Conservation (phyloP, 2,797 vertebrate species). For the Malacoraja senta region DNA sequence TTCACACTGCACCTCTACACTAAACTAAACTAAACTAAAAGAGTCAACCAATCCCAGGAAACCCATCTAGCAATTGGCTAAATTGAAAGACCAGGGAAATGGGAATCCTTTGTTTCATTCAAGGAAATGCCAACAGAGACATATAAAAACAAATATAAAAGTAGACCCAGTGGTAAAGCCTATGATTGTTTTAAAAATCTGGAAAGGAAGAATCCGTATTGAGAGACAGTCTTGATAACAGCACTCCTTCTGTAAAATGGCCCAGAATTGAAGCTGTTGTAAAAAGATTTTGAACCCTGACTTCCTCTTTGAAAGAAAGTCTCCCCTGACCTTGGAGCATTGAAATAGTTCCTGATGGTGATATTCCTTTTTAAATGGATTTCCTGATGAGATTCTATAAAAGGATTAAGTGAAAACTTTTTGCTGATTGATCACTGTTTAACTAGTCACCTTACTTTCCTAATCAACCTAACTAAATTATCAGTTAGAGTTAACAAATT, state of each 20-base stretch:
- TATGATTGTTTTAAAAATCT: background rate
- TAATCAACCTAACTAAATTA: background rate
- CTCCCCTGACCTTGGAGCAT: background rate
- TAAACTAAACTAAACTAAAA: background rate
- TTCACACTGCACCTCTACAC: no score
- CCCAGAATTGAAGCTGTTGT: background rate
- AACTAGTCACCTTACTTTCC: slow-evolving; percentile 13
- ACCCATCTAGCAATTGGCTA: background rate
- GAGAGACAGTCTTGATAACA: background rate
- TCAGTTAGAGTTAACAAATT: slow-evolving; percentile 28
- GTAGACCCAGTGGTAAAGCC: background rate
- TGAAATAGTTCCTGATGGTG: background rate
- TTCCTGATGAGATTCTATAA: background rate
- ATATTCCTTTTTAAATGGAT: background rate
- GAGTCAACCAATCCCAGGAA: background rate
- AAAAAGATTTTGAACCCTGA: background rate
- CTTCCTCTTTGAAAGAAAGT: background rate
- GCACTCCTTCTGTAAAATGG: background rate
- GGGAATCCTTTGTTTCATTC: background rate
- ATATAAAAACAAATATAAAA: background rate
- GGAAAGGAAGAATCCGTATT: background rate
- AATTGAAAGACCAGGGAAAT: background rate
- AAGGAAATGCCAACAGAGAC: background rate
- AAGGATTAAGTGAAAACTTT: background rate
- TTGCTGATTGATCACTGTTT: background rate